Evolutionary conservation across 2,113 vertebrate species (phyloP).

Genomic region (Poecilia latipinna): DNA sequence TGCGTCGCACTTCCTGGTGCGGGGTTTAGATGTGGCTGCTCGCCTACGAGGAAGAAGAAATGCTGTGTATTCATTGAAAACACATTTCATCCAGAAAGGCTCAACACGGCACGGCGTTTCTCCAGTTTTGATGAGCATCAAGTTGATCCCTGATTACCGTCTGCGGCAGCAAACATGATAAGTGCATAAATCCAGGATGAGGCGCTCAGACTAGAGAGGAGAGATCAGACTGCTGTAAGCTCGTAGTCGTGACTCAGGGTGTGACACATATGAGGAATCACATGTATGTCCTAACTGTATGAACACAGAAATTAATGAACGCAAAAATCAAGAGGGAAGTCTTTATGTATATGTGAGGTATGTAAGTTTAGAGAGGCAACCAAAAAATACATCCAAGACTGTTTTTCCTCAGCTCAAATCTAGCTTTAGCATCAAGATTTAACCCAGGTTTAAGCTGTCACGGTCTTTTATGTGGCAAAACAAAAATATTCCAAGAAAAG

Average conservation of each 20-base stretch:
- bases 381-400: neutral
- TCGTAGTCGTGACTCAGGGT: slow-evolving; percentile 17
- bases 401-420: neutral
- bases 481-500: no score
- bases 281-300: neutral
- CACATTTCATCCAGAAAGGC: slow-evolving; percentile 11
- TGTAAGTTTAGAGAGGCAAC: no score
- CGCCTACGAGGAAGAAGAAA: neutral
- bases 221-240: slow-evolving; percentile 48
- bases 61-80: neutral
- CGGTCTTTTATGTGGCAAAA: no score
- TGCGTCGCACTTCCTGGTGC: neutral
- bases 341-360: neutral
- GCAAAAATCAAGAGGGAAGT: neutral
- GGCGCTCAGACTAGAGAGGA: slow-evolving; percentile 14
- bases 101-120: slow-evolving; percentile 9
- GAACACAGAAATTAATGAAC: neutral
- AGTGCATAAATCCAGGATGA: slow-evolving; percentile 50
- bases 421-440: no score
- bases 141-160: slow-evolving; percentile 50
- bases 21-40: neutral
- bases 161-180: slow-evolving; percentile 23
- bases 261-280: slow-evolving; percentile 7
- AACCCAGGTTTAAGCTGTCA: no score
- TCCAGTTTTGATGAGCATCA: slow-evolving; percentile 30